phyloP scores from a whole-genome alignment of 2,888 invertebrate species.

The Bibio marci region DNA sequence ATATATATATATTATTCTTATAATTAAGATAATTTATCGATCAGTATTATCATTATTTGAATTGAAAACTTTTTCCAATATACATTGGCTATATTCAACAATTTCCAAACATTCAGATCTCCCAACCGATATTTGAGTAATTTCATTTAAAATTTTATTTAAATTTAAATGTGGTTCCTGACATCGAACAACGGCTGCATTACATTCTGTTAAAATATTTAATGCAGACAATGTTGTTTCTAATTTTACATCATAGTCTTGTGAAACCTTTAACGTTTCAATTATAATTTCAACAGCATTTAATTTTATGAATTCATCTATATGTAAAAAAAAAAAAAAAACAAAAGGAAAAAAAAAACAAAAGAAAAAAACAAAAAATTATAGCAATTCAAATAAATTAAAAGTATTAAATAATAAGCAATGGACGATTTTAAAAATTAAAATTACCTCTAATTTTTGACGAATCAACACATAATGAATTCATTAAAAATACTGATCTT shows the following conservation, averaged over 20 bases:
- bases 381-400: too few relatives aligned
- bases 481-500: conserved; percentile 57
- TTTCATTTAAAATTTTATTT: conserved; percentile 4
- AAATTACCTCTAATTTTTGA: conserved; percentile 36
- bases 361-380: too few relatives aligned
- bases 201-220: conserved; percentile 9
- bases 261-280: conserved; percentile 8
- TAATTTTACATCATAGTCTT: conserved; percentile 12
- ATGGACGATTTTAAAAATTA: too few relatives aligned
- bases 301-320: conserved; percentile 15
- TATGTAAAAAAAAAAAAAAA: conserved; percentile 1
- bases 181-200: conserved; percentile 9
- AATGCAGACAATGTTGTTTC: conserved; percentile 16
- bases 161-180: conserved; percentile 5
- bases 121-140: conserved; percentile 3
- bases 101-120: conserved; percentile 7
- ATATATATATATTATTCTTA: too few relatives aligned
- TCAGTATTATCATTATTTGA: conserved; percentile 6
- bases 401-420: too few relatives aligned
- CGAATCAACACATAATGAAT: conserved; percentile 37
- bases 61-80: conserved; percentile 4
- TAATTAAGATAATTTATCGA: conserved; percentile 4
- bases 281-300: conserved; percentile 11
- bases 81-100: conserved; percentile 5
- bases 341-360: not conserved